phyloP scores from a whole-genome alignment of 2,888 invertebrate genomes.

The Odontocerum albicorne region DNA sequence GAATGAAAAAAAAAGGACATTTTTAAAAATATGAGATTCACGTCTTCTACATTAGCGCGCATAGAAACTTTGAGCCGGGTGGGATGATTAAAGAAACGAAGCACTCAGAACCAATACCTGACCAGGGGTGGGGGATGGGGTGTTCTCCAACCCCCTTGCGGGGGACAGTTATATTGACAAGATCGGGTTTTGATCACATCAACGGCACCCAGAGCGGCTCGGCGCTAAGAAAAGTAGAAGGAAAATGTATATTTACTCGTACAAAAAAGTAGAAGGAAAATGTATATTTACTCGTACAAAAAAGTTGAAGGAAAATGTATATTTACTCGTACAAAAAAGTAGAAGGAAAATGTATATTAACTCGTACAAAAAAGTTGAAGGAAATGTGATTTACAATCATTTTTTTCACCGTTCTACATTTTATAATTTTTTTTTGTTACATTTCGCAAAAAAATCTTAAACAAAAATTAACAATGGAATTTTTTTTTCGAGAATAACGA shows the following conservation, averaged over 20 bases:
- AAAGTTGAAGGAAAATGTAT: too few species aligned
- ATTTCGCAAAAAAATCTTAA: too few species aligned
- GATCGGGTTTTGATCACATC: conserved; percentile 36
- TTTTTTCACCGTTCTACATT: too few species aligned
- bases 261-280: too few species aligned
- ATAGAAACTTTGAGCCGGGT: conserved; percentile 31
- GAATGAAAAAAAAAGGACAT: conserved; percentile 17
- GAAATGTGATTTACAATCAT: too few species aligned
- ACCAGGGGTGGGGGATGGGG: conserved; percentile 4
- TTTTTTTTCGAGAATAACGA: too few species aligned
- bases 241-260: not conserved
- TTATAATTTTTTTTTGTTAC: too few species aligned
- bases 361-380: too few species aligned
- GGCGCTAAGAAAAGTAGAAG: conserved; percentile 8
- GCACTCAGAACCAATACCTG: conserved; percentile 22
- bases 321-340: too few species aligned
- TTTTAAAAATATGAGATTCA: conserved; percentile 36
- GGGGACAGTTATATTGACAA: conserved; percentile 32
- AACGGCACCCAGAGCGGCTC: conserved; percentile 27
- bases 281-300: not conserved
- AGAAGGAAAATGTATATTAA: too few species aligned
- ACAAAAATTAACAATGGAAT: too few species aligned
- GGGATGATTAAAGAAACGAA: conserved; percentile 29
- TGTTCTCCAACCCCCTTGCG: conserved; percentile 8
- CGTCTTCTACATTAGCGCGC: conserved; percentile 35